These are phyloP conservation scores for Lasioglossum vierecki DNA, from an alignment of 2,888 invertebrate genomes.

Conservation along the genomic window DNA sequence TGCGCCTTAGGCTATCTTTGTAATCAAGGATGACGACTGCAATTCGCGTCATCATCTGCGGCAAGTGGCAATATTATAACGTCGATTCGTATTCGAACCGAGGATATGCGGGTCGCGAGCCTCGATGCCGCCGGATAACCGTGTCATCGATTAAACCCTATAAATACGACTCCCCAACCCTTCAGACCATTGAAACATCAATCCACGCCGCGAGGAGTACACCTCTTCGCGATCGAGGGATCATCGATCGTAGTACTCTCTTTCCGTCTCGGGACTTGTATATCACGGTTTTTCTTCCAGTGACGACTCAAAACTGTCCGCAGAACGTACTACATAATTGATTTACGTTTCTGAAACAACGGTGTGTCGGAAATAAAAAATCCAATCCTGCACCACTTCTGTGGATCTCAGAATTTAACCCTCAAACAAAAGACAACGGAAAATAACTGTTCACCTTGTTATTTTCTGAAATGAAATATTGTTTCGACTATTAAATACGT, in stretches of 20 bases:
- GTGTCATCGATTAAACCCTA: slow-evolving; percentile 70
- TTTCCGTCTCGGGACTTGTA: too few relatives aligned
- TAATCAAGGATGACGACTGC: slow-evolving; percentile 56
- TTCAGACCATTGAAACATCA: slow-evolving; percentile 35
- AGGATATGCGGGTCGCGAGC: slow-evolving; percentile 60
- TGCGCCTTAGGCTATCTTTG: slow-evolving; percentile 55
- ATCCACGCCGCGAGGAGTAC: slow-evolving; percentile 9
- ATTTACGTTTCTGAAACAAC: slow-evolving; percentile 47
- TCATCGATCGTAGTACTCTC: slow-evolving; percentile 2
- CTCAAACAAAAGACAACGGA: too few relatives aligned
- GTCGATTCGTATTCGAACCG: slow-evolving; percentile 47
- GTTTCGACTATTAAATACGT: too few relatives aligned
- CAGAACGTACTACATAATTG: slow-evolving; percentile 51
- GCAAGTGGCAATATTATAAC: slow-evolving; percentile 62
- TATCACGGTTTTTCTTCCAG: background rate
- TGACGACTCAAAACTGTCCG: background rate
- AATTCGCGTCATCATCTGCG: slow-evolving; percentile 62
- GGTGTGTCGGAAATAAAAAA: background rate
- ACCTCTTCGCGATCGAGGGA: background rate
- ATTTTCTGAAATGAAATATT: too few relatives aligned
- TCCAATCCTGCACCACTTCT: background rate
- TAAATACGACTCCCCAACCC: slow-evolving; percentile 52
- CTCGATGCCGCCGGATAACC: slow-evolving; percentile 58
- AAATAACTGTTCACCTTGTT: too few relatives aligned
- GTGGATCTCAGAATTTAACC: background rate